Conservation (phyloP, 1,140 invertebrate genomes). For the Whitmania pigra region DNA sequence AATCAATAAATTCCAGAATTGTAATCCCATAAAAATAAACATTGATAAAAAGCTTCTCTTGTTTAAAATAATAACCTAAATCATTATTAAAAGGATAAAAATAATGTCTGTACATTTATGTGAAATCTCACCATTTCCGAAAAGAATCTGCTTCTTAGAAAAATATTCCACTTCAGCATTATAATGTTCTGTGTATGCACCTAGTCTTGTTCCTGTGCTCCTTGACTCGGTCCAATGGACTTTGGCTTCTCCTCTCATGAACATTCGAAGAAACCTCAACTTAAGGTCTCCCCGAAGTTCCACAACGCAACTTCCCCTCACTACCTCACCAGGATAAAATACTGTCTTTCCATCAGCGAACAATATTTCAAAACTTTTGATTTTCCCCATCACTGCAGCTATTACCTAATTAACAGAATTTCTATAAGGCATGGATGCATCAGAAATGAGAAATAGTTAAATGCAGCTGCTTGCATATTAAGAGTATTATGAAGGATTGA, state of each 20-base stretch:
- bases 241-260: constrained; percentile 45
- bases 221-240: constrained; percentile 47
- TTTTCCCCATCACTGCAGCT: constrained; percentile 39
- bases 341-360: constrained; percentile 42
- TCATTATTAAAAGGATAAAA: too few relatives aligned
- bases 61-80: too few relatives aligned
- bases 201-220: constrained; percentile 43
- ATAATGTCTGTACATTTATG: too few relatives aligned
- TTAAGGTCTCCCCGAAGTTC: constrained; percentile 46
- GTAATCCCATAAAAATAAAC: too few relatives aligned
- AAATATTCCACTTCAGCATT: constrained; percentile 47
- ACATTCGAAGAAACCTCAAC: constrained; percentile 43
- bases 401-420: too few relatives aligned
- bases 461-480: too few relatives aligned
- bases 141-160: constrained; percentile 43
- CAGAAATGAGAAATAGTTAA: too few relatives aligned
- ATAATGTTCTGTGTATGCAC: constrained; percentile 47
- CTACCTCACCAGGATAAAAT: constrained; percentile 43
- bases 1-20: too few relatives aligned
- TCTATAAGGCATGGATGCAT: too few relatives aligned
- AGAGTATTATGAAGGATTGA: too few relatives aligned
- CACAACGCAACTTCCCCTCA: constrained; percentile 43
- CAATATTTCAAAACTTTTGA: constrained; percentile 45
- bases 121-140: constrained; percentile 40
- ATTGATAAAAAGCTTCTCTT: too few relatives aligned